Base-by-base conservation (phyloP, 2,113 vertebrate species). In the Dermatemys mawii region DNA sequence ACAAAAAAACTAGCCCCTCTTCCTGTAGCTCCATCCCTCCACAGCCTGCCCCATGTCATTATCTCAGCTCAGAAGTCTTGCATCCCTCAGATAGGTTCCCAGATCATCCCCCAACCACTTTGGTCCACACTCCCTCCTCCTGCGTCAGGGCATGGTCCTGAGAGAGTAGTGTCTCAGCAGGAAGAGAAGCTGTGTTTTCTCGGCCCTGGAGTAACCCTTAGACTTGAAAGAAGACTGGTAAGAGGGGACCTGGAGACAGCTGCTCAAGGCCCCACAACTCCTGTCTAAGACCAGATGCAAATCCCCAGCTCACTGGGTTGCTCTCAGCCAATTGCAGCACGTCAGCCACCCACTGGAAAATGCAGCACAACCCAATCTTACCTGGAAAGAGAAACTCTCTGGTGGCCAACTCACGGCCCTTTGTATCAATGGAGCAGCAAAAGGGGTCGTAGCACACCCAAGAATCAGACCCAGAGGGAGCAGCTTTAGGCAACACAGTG, bases 351-450 rank as follows among this genome's bases (percentile, higher is more conserved):
- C 90, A 84, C 90, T 22, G 63, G 86, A 78, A 88, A 8, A 78
- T 54, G 63, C 46, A 86, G 81, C 78, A 32, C 60, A 60, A 6
- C 0, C 0, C 73, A 90, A 78, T 81, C 92, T 86, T 78, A 78
- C 93, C 90, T 90, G 63, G 90, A 90, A 88, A 51, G 60, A 55
- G 46, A 79, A 84, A 92, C 79, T 92, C 63, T 84, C 79, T 84
- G 67, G 88, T 85, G 86, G 11, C 78, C 55, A 73, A 75, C 81
- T 49, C 91, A 75, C 80, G 63, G 84, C n/a, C 88, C 60, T 16
- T 86, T 35, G 6, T 73, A 78, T 32, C 89, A 90, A 54, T 44
- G 44, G 76, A 78, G 76, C 17, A 86, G 84, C n/a, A 76, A 76
- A 73, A 79, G 75, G 50, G 84, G 51, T 76, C 84, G 48, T 84